These are phyloP conservation scores for Ciconia stormi DNA, from an alignment of 2,113 vertebrate genomes.

Conservation along the genomic window DNA sequence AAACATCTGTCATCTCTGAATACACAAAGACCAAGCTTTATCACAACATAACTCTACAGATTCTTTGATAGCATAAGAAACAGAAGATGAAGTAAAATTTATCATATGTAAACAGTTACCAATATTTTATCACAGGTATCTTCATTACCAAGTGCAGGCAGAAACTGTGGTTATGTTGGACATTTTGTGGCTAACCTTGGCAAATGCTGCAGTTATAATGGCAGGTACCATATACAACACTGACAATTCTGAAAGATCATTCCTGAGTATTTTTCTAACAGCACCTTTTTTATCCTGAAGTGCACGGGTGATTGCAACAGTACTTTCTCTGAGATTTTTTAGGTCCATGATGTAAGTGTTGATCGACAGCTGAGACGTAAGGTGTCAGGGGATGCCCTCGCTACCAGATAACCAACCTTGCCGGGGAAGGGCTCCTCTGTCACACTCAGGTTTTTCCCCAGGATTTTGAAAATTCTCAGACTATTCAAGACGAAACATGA, in stretches of 20 bases:
- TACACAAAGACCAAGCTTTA: not conserved
- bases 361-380: not conserved
- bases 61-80: not conserved
- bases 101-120: not conserved
- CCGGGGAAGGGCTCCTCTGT: not conserved
- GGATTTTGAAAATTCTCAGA: not conserved
- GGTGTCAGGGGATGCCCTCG: not conserved
- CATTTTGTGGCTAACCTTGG: not conserved
- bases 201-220: not conserved
- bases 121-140: not conserved
- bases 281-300: not conserved
- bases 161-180: not conserved
- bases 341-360: not conserved
- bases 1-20: not conserved
- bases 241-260: not conserved
- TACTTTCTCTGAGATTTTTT: not conserved
- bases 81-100: not conserved
- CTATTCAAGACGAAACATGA: not conserved
- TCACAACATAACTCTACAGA: not conserved
- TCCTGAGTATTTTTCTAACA: not conserved
- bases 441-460: not conserved
- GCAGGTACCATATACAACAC: not conserved
- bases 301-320: not conserved
- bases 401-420: not conserved
- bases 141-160: not conserved